phyloP scores from a whole-genome alignment of 2,888 invertebrate species.

The Melipona beecheii region DNA sequence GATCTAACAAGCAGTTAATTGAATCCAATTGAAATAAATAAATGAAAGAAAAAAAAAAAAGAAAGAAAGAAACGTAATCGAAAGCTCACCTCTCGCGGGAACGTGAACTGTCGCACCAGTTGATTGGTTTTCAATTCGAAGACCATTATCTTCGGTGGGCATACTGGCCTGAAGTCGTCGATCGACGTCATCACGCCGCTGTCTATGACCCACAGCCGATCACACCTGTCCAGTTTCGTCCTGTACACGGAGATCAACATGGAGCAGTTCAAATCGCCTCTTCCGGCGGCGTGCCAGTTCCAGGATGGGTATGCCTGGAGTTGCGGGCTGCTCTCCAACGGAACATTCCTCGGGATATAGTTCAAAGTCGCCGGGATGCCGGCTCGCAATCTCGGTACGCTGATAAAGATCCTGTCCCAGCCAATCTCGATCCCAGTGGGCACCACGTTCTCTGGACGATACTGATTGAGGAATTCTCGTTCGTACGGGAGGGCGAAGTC shows the following conservation, averaged over 20 bases:
- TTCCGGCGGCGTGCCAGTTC: conserved; percentile 91
- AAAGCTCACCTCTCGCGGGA: conserved; percentile 87
- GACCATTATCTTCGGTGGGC: conserved; percentile 92
- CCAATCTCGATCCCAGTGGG: conserved; percentile 91
- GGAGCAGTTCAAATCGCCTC: conserved; percentile 90
- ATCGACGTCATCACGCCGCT: conserved; percentile 90
- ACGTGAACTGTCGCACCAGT: conserved; percentile 89
- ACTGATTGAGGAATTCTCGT: conserved; percentile 81
- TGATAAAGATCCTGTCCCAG: conserved; percentile 90
- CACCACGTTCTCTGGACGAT: conserved; percentile 90
- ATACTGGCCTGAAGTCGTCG: conserved; percentile 88
- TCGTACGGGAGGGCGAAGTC: conserved; percentile 83
- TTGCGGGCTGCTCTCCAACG: conserved; percentile 89
- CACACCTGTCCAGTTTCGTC: conserved; percentile 91
- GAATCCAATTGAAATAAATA: no score
- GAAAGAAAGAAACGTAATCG: background rate
- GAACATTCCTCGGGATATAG: conserved; percentile 88
- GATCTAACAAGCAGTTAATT: no score
- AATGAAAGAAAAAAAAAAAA: no score
- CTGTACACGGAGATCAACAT: conserved; percentile 92
- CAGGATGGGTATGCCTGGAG: conserved; percentile 91
- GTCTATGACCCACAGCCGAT: conserved; percentile 93
- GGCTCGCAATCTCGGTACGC: conserved; percentile 89
- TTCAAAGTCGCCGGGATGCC: conserved; percentile 92
- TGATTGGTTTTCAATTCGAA: conserved; percentile 91